Conservation (phyloP, 2,797 vertebrate genomes). For the Rhinogobio ventralis region DNA sequence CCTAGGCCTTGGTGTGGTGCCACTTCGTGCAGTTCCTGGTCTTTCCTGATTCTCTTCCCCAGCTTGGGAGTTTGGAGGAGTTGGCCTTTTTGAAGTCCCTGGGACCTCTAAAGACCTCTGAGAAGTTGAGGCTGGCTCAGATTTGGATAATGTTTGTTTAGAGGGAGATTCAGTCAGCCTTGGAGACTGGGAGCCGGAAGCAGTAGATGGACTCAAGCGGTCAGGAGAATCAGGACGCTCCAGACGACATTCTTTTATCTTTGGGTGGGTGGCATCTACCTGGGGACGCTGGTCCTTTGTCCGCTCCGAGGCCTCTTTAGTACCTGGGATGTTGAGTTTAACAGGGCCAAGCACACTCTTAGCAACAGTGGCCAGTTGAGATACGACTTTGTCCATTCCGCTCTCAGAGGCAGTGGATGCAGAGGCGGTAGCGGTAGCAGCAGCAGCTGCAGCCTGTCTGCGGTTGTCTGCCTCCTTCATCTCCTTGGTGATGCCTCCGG, state of each 20-base stretch:
- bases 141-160: conserved; percentile 63
- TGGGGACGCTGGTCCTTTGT: conserved; percentile 66
- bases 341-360: conserved; percentile 82
- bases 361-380: conserved; percentile 74
- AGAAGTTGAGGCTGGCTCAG: conserved; percentile 59
- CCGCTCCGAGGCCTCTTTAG: conserved; percentile 68
- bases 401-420: conserved; percentile 58
- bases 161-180: conserved; percentile 55
- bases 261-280: conserved; percentile 59
- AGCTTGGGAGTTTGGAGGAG: conserved; percentile 55
- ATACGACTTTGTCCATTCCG: conserved; percentile 70
- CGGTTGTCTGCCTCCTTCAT: conserved; percentile 77
- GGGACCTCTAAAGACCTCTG: conserved; percentile 48
- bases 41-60: conserved; percentile 60
- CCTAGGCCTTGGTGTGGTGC: conserved; percentile 59
- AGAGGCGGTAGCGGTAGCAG: conserved; percentile 40
- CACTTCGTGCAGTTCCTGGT: conserved; percentile 60
- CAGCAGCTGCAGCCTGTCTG: conserved; percentile 64
- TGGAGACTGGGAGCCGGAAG: conserved; percentile 58
- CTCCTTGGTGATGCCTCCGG: conserved; percentile 76
- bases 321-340: conserved; percentile 71
- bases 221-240: conserved; percentile 49
- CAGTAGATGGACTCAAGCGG: conserved; percentile 34
- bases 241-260: conserved; percentile 66
- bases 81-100: conserved; percentile 67